phyloP scores from a whole-genome alignment of 1,140 invertebrate species.

The Glossosoma conforme region DNA sequence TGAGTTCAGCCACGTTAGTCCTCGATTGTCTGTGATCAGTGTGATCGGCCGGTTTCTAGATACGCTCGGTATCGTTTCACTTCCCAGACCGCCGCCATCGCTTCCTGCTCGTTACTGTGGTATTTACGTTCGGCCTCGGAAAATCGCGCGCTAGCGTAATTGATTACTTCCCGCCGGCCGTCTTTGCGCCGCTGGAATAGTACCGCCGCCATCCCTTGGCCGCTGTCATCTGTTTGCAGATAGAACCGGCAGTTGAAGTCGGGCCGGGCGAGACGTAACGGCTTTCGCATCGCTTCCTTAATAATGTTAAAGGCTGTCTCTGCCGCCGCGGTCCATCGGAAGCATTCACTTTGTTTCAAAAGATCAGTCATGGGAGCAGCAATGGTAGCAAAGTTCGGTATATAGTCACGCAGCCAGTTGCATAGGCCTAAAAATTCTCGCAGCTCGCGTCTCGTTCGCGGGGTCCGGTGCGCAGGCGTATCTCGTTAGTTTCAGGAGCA shows the following conservation, averaged over 20 bases:
- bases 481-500: too few relatives aligned
- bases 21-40: neutral
- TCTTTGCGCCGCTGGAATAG: neutral
- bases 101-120: neutral
- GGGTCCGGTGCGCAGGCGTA: too few relatives aligned
- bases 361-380: conserved; percentile 25
- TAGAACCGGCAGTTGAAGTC: too few relatives aligned
- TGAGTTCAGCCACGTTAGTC: too few relatives aligned
- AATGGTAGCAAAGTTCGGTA: conserved; percentile 19
- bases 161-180: too few relatives aligned
- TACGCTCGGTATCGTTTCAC: neutral
- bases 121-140: neutral
- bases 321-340: neutral
- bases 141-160: too few relatives aligned
- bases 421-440: conserved; percentile 24
- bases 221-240: too few relatives aligned
- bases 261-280: too few relatives aligned
- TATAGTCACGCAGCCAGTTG: conserved; percentile 33
- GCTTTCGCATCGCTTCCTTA: neutral
- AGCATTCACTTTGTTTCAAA: neutral
- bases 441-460: conserved; percentile 11
- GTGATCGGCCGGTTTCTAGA: neutral
- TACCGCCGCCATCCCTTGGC: neutral
- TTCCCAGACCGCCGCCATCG: neutral
- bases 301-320: neutral